Evolutionary conservation across 35 echinoderm and acorn worm species (phyloP).

Genomic region (Ophiothrix spiculata): DNA sequence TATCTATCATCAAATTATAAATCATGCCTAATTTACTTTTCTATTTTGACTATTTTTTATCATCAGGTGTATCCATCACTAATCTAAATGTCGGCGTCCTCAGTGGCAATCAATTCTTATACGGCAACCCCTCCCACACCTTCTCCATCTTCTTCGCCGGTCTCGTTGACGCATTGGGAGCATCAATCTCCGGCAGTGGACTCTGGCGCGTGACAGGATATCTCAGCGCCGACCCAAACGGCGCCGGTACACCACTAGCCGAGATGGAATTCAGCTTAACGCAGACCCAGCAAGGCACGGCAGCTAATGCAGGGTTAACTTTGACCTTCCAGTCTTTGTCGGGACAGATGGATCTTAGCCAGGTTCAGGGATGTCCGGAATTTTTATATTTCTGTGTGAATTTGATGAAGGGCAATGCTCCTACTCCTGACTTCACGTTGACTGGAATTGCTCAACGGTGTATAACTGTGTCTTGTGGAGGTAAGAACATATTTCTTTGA

Average conservation of each 20-base stretch:
- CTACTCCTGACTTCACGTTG: not conserved
- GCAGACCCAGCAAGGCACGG: not conserved
- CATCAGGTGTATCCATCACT: constrained; percentile 66
- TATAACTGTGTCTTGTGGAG: not conserved
- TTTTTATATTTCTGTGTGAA: not conserved
- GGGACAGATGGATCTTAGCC: not conserved
- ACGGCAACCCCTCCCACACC: constrained; percentile 19
- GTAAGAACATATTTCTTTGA: not conserved
- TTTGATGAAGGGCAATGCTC: not conserved
- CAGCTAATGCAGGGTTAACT: not conserved
- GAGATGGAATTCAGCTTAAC: not conserved
- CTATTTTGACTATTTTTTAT: no score
- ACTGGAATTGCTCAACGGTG: not conserved
- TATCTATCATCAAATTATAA: no score
- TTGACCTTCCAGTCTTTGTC: not conserved
- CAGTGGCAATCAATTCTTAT: constrained; percentile 15
- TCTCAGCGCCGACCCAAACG: constrained; percentile 44
- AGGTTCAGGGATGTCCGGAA: not conserved
- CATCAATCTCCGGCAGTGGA: constrained; percentile 44
- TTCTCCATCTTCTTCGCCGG: constrained; percentile 49
- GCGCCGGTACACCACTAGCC: not conserved
- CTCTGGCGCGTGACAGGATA: constrained; percentile 62
- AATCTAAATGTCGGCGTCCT: constrained; percentile 13
- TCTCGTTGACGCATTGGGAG: constrained; percentile 28
- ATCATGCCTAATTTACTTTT: no score